Percentiles rank a stretch among this genome's conserved stretches.
Evolutionary conservation across 2,113 vertebrate genomes (phyloP).

Genomic region (Cercocebus atys): DNA sequence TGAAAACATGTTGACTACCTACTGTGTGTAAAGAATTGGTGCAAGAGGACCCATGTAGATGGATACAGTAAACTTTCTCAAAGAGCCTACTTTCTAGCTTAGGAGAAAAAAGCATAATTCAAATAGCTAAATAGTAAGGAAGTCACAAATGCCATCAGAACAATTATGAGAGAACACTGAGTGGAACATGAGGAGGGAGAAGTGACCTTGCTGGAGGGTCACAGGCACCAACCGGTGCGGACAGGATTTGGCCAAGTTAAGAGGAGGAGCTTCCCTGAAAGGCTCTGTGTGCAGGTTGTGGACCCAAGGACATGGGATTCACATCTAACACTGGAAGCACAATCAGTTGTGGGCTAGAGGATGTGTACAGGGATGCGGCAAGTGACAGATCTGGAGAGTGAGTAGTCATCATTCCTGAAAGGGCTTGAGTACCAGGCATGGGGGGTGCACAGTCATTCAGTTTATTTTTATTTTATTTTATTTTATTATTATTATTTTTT

Average conservation of each 20-base stretch:
- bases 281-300: accelerated
- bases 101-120: background rate
- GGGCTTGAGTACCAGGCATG: background rate
- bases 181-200: accelerated
- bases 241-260: background rate
- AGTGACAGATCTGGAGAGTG: background rate
- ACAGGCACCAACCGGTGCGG: accelerated
- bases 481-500: too few species aligned
- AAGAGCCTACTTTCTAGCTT: background rate
- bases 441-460: accelerated
- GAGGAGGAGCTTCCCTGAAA: too few species aligned
- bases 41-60: accelerated
- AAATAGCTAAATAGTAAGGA: background rate
- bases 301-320: accelerated
- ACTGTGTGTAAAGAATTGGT: accelerated
- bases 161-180: background rate
- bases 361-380: too few species aligned
- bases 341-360: accelerated
- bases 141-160: too few species aligned
- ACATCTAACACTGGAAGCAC: accelerated
- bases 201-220: too few species aligned
- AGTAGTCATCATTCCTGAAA: background rate
- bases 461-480: too few species aligned
- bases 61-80: accelerated
- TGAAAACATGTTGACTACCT: background rate